Evolutionary conservation across 2,797 vertebrate genomes (phyloP).

Genomic region (Notamacropus eugenii): DNA sequence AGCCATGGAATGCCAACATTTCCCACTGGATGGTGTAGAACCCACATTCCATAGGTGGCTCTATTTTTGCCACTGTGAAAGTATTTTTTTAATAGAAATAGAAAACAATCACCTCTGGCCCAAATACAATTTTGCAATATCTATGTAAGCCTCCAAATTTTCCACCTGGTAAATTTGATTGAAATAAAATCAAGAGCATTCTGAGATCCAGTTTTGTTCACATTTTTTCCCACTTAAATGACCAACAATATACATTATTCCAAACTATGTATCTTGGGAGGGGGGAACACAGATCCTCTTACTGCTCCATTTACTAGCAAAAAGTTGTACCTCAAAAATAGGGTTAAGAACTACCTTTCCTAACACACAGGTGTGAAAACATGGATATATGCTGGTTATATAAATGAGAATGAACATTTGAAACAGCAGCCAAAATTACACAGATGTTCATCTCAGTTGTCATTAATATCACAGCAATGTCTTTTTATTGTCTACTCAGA

Average conservation of each 20-base stretch:
- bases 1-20: background rate
- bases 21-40: background rate
- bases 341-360: slow-evolving; percentile 36
- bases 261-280: slow-evolving; percentile 40
- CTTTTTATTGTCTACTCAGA: slow-evolving; percentile 74
- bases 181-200: background rate
- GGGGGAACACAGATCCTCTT: slow-evolving; percentile 53
- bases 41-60: background rate
- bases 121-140: background rate
- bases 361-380: slow-evolving; percentile 29
- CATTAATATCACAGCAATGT: slow-evolving; percentile 64
- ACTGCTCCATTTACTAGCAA: slow-evolving; percentile 42
- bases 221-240: slow-evolving; percentile 40
- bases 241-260: slow-evolving; percentile 25
- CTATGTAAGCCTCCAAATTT: background rate
- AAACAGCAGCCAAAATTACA: slow-evolving; percentile 62
- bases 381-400: slow-evolving; percentile 1
- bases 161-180: background rate
- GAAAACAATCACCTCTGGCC: background rate
- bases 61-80: background rate
- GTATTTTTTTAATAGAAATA: background rate
- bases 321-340: slow-evolving; percentile 17
- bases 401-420: slow-evolving; percentile 49
- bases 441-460: slow-evolving; percentile 70
- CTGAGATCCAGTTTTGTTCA: background rate